Conservation (phyloP, 1,140 invertebrate species). For the Araneus ventricosus region DNA sequence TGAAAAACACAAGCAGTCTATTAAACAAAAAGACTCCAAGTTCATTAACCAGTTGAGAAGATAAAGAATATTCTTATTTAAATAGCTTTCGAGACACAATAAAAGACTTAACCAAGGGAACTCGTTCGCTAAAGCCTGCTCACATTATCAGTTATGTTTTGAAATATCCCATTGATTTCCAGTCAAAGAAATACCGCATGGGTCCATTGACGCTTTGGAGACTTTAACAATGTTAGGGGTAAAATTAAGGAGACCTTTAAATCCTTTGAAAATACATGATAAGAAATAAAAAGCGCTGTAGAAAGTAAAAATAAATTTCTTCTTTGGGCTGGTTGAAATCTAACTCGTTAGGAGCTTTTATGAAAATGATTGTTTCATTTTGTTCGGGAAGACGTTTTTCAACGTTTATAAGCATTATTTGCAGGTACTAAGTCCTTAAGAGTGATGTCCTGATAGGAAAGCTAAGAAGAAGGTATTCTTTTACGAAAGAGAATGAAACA, state of each 20-base stretch:
- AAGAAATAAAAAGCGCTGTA: neutral
- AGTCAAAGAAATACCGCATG: neutral
- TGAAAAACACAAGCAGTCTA: neutral
- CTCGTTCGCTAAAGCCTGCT: neutral
- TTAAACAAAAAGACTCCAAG: constrained; percentile 8
- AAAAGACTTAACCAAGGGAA: constrained; percentile 34
- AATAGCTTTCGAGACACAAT: neutral
- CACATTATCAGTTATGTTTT: neutral
- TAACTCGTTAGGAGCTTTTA: neutral
- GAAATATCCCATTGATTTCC: constrained; percentile 15
- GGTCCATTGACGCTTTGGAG: neutral
- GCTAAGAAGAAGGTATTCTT: neutral
- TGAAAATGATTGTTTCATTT: neutral
- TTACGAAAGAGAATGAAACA: neutral
- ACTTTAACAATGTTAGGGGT: neutral
- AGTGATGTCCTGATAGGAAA: neutral
- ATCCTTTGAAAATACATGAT: neutral
- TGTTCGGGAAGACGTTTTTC: neutral
- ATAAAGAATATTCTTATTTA: constrained; percentile 26
- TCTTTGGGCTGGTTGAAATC: neutral
- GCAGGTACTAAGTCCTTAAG: neutral
- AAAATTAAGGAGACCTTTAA: neutral
- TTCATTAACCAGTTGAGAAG: constrained; percentile 53
- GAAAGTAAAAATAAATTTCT: constrained; percentile 29
- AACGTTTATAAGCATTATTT: neutral